A percentile compares a stretch with the other conserved stretches of the same genome.
Conservation (phyloP, 2,888 invertebrate species). For the Rapana venosa region DNA sequence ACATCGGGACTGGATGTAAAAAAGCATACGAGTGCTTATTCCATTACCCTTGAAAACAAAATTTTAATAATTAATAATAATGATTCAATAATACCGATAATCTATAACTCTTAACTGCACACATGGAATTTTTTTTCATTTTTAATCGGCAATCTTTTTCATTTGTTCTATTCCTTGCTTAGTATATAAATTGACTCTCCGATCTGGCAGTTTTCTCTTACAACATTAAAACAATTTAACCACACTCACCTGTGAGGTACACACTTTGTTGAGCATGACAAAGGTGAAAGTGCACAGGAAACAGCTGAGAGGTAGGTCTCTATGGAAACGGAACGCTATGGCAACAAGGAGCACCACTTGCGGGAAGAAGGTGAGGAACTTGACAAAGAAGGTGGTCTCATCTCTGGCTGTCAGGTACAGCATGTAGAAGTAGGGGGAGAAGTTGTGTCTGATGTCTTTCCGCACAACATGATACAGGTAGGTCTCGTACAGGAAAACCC, state of each 20-base stretch:
- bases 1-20: no score
- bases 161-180: no score
- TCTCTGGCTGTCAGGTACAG: constrained; percentile 84
- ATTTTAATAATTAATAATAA: no score
- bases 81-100: no score
- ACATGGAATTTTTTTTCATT: no score
- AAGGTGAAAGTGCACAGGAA: constrained; percentile 91
- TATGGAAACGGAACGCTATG: constrained; percentile 70
- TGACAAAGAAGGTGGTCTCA: constrained; percentile 80
- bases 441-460: constrained; percentile 95
- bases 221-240: background rate
- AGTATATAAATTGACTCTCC: no score
- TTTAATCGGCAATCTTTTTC: no score
- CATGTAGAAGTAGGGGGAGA: constrained; percentile 96
- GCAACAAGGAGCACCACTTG: constrained; percentile 81
- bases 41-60: no score
- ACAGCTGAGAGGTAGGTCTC: constrained; percentile 89
- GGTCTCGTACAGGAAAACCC: constrained; percentile 92
- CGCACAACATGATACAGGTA: constrained; percentile 93
- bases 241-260: constrained; percentile 88
- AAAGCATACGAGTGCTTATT: no score
- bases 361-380: constrained; percentile 84
- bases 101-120: no score
- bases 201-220: no score
- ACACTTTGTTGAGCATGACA: constrained; percentile 95